Conservation (phyloP, 2,797 vertebrate genomes). For the Spea hammondii region DNA sequence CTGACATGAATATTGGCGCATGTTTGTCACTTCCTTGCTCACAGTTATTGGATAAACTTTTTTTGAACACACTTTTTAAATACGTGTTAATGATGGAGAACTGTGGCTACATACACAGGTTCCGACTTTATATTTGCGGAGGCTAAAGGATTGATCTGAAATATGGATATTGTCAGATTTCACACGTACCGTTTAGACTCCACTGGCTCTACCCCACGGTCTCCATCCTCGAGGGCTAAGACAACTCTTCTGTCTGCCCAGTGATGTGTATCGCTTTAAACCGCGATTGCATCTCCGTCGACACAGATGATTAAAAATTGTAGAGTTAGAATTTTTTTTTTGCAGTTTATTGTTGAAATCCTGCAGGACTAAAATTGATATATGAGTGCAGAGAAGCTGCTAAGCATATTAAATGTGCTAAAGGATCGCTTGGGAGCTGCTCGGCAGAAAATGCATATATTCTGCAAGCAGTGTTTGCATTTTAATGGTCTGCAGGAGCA, state of each 20-base stretch:
- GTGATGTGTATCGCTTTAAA: constrained; percentile 28
- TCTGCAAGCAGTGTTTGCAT: constrained; percentile 39
- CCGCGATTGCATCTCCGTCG: constrained; percentile 30
- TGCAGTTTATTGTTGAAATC: constrained; percentile 41
- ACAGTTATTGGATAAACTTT: too few species aligned
- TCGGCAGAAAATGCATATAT: constrained; percentile 39
- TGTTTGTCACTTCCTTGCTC: too few species aligned
- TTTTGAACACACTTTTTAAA: too few species aligned
- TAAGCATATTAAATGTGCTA: constrained; percentile 50
- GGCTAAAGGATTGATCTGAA: background rate
- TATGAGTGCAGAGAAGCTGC: constrained; percentile 31
- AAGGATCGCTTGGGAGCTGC: constrained; percentile 46
- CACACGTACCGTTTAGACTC: background rate
- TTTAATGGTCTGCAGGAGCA: constrained; percentile 51
- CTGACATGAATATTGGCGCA: too few species aligned
- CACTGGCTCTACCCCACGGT: background rate
- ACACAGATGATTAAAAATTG: constrained; percentile 49
- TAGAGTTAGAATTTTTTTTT: constrained; percentile 25
- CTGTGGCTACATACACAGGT: too few species aligned
- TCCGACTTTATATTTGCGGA: constrained; percentile 11
- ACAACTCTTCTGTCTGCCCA: constrained; percentile 10
- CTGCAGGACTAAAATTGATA: constrained; percentile 32
- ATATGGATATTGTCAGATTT: background rate
- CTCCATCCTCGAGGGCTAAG: background rate
- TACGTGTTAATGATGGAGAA: too few species aligned